Evolutionary conservation across 2,113 vertebrate species (phyloP).

Genomic region (Melozone crissalis): DNA sequence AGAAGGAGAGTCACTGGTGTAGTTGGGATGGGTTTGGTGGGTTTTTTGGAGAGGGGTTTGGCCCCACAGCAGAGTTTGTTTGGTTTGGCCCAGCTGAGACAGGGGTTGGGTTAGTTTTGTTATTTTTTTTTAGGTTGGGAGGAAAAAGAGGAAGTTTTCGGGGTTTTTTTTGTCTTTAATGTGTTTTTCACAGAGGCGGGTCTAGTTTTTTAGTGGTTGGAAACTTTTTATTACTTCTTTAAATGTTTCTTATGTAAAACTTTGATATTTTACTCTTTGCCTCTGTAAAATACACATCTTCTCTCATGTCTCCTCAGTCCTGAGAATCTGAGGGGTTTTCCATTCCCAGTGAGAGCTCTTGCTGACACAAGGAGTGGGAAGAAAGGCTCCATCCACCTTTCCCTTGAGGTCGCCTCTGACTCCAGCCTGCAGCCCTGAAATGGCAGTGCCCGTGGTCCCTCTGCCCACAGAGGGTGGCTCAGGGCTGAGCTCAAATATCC

Average conservation of each 20-base stretch:
- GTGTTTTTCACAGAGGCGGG: background rate
- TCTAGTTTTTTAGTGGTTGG: background rate
- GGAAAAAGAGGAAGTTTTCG: background rate
- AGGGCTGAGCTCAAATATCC: background rate
- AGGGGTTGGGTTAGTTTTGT: background rate
- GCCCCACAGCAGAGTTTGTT: background rate
- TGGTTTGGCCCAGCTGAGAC: background rate
- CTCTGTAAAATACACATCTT: background rate
- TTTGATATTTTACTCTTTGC: background rate
- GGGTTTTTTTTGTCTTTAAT: background rate
- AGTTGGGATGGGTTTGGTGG: background rate
- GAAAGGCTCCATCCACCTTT: background rate
- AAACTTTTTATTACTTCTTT: background rate
- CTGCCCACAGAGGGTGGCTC: constrained; percentile 10
- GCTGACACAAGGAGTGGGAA: background rate
- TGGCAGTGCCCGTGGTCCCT: background rate
- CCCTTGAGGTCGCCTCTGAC: background rate
- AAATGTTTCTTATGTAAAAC: background rate
- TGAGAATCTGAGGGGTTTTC: background rate
- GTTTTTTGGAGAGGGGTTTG: background rate
- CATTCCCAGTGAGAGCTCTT: background rate
- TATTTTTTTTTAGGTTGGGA: background rate
- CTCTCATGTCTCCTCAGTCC: background rate
- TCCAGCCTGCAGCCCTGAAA: background rate
- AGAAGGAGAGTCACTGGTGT: background rate